A percentile compares a stretch with the other conserved stretches of the same genome.
These are phyloP conservation scores for Pegea sp. DNA, from an alignment of 23 tunicate genomes.

Conservation along the genomic window DNA sequence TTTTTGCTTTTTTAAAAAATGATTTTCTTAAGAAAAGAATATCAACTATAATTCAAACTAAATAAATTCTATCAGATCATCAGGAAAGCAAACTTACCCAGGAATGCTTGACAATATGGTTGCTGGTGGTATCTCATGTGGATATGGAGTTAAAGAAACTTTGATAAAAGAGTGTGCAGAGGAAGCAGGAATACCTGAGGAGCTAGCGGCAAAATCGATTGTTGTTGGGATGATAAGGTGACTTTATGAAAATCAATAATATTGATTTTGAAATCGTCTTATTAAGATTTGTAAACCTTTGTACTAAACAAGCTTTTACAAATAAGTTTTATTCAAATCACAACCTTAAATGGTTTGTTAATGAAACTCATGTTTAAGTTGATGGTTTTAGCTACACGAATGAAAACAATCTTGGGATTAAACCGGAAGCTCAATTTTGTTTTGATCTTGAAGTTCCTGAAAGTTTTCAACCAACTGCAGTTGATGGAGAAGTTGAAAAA, in stretches of 20 bases:
- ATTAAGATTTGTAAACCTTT: not conserved
- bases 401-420: constrained; percentile 47
- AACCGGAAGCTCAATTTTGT: constrained; percentile 68
- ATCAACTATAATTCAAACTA: no score
- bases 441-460: constrained; percentile 82
- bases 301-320: not conserved
- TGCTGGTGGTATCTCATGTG: constrained; percentile 68
- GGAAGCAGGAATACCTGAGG: constrained; percentile 80
- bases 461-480: constrained; percentile 43
- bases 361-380: not conserved
- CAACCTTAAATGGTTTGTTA: not conserved
- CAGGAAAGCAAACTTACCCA: constrained; percentile 68
- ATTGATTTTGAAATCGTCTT: not conserved
- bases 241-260: not conserved
- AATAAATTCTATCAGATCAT: constrained; percentile 49
- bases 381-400: constrained; percentile 21
- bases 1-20: not conserved
- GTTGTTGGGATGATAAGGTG: constrained; percentile 52
- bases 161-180: constrained; percentile 84
- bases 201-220: constrained; percentile 26
- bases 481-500: constrained; percentile 78
- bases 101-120: constrained; percentile 82
- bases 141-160: constrained; percentile 50
- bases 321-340: not conserved
- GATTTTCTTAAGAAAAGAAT: not conserved